Percentiles rank a stretch among this genome's conserved stretches.
phyloP scores from a whole-genome alignment of 2,113 vertebrate species.

The Mesocricetus auratus region DNA sequence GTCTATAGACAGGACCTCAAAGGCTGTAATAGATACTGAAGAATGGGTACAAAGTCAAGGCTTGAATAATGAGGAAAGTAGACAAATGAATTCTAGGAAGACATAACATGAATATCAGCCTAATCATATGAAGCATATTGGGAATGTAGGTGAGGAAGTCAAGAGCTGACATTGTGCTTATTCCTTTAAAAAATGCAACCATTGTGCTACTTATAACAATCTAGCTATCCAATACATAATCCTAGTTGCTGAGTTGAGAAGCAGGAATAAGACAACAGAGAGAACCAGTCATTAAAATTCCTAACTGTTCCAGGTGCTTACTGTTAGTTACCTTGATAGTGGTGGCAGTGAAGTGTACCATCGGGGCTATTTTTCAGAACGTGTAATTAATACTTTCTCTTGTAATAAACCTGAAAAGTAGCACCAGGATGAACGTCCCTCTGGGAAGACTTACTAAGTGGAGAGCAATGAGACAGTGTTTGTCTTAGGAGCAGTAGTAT shows the following conservation, averaged over 20 bases:
- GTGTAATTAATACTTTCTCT: neutral
- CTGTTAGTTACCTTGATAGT: neutral
- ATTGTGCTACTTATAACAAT: neutral
- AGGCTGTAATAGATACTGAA: neutral
- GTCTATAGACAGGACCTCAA: neutral
- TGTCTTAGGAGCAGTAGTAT: neutral
- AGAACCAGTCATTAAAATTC: neutral
- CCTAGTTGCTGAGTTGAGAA: neutral
- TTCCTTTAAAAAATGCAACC: neutral
- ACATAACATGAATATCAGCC: fast-evolving
- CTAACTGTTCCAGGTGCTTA: neutral
- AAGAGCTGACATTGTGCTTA: neutral
- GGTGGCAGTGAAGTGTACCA: neutral
- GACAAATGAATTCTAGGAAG: neutral
- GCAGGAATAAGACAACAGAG: neutral
- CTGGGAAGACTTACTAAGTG: neutral
- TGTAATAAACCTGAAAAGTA: neutral
- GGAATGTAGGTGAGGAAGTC: neutral
- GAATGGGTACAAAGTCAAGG: neutral
- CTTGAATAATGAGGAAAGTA: neutral
- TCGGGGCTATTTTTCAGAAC: neutral
- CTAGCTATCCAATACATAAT: neutral
- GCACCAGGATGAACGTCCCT: neutral
- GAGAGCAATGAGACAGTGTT: neutral
- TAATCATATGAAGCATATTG: neutral